Conservation (phyloP, 1,140 invertebrate species). For the Trialeurodes vaporariorum region DNA sequence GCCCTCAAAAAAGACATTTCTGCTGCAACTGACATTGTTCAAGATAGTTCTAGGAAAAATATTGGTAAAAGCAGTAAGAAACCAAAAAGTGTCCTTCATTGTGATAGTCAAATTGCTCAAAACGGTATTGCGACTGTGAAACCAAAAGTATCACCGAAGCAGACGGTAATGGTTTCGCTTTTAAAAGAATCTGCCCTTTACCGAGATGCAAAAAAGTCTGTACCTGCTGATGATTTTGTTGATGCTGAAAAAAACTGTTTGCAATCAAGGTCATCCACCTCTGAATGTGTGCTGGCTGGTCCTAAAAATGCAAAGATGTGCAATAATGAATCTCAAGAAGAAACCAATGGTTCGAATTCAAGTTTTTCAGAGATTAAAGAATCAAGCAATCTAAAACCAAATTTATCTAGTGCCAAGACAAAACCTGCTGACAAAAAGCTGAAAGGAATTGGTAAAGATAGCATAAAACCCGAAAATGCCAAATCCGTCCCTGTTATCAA, state of each 20-base stretch:
- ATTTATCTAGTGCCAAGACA: too few species aligned
- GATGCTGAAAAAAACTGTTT: neutral
- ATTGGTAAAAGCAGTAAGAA: neutral
- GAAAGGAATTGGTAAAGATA: too few species aligned
- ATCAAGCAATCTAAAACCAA: too few species aligned
- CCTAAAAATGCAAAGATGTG: too few species aligned
- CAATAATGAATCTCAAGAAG: too few species aligned
- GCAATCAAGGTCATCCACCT: too few species aligned
- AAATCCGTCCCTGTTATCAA: too few species aligned
- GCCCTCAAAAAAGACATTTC: neutral
- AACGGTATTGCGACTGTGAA: neutral
- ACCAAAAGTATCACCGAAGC: neutral
- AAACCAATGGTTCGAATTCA: too few species aligned
- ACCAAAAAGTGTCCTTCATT: neutral
- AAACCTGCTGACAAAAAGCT: too few species aligned
- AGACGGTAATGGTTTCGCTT: neutral
- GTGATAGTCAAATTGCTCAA: neutral
- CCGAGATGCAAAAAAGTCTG: neutral
- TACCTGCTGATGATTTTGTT: neutral
- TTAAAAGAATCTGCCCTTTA: neutral
- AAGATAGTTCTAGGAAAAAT: neutral
- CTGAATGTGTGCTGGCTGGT: too few species aligned
- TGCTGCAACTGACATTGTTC: neutral
- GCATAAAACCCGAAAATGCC: too few species aligned
- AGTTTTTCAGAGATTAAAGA: too few species aligned